These are phyloP conservation scores for Antrozous pallidus DNA, from an alignment of 2,797 vertebrate species.

Conservation along the genomic window DNA sequence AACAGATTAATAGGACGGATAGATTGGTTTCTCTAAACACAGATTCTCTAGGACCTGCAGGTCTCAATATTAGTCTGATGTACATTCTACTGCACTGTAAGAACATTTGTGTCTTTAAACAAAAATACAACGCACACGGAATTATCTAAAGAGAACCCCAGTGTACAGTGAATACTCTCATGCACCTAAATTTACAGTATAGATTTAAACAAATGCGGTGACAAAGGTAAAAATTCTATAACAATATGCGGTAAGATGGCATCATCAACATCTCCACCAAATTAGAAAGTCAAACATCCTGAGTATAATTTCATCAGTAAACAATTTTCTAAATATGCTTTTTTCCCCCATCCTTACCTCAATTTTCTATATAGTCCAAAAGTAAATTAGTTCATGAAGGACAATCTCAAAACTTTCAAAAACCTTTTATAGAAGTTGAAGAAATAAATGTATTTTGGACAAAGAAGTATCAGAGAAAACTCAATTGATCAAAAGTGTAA, in stretches of 20 bases:
- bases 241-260: neutral
- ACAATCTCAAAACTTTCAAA: conserved; percentile 38
- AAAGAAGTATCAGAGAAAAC: conserved; percentile 15
- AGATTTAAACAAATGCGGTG: neutral
- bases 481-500: conserved; percentile 22
- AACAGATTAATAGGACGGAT: neutral
- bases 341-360: neutral
- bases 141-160: neutral
- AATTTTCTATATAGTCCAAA: conserved; percentile 15
- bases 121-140: neutral
- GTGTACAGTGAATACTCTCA: neutral
- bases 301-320: neutral
- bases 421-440: neutral
- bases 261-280: neutral
- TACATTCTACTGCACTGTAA: neutral
- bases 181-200: neutral
- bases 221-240: neutral
- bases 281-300: neutral
- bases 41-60: neutral
- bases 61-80: neutral
- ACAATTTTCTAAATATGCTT: neutral
- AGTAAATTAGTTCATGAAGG: conserved; percentile 32
- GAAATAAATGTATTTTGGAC: neutral
- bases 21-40: neutral
- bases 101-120: neutral